Base-by-base conservation (phyloP, 2,888 invertebrate genomes). In the Dolichopus griseipennis region DNA sequence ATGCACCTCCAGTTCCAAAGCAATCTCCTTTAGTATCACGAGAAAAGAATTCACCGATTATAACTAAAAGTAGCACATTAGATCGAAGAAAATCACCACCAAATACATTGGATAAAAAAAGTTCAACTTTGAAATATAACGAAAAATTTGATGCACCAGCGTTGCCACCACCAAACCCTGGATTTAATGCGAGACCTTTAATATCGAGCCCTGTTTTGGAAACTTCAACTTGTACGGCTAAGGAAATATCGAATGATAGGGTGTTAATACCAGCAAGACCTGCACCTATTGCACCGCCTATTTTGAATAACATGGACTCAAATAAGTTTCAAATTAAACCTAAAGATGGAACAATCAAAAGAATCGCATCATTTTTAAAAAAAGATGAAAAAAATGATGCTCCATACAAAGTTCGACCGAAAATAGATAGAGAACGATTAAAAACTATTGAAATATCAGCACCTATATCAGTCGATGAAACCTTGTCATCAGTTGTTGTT, bases 121-220 rank as follows among this genome's bases (percentile, higher is more conserved):
- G 61, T 1, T 68, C 69, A 20, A 67, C 71, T 21, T 22, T 62
- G 2, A 69, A 69, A 12, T 65, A 66, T 0, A 64, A 71, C 7
- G 18, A 18, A 18, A 52, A 52, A 52, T 18, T 12, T n/a, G 64
- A 68, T 15, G 78, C 85, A 27, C 83, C 88, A 0, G 85, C 85
- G 0, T 81, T 89, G 71, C 88, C 90, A 0, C 87, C 90, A 0
- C 82, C 85, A 21, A 88, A 88, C 78, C 85, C 85, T 0, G 86
- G 86, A 6, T 84, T 85, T 63, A 83, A 83, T 52, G 85, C 87
- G 0, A 84, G 92, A 72, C 92, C 92, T 0, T 85, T 91, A 12
- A 93, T 93, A 72, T 92, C 92, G 9, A 89, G 89, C 71, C 93
- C 93, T 0, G 90, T 92, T 66, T 80, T 93, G 67, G 91, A 92